Conservation (phyloP, 2,888 invertebrate species). For the Panzeria rudis region DNA sequence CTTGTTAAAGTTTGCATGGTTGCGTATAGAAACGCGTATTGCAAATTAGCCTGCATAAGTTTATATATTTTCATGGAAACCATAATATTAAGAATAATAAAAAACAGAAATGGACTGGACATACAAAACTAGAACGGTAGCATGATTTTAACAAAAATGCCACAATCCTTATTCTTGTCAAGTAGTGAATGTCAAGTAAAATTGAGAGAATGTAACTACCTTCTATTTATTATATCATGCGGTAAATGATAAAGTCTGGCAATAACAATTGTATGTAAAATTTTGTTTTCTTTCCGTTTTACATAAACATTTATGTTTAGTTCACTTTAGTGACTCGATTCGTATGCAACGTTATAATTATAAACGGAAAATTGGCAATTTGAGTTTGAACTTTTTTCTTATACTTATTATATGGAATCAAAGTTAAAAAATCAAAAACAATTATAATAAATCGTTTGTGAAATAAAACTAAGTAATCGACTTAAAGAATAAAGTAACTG, state of each 20-base stretch:
- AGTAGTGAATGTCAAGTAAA: too few relatives aligned
- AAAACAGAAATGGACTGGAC: too few relatives aligned
- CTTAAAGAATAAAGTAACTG: slow-evolving; percentile 26
- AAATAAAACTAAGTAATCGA: background rate
- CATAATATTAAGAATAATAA: too few relatives aligned
- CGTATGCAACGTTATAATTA: slow-evolving; percentile 76
- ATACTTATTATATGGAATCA: background rate
- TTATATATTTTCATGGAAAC: too few relatives aligned
- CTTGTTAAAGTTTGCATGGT: too few relatives aligned
- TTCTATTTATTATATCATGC: too few relatives aligned
- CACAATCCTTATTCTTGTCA: too few relatives aligned
- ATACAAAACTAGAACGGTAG: too few relatives aligned
- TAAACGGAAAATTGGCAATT: slow-evolving; percentile 61
- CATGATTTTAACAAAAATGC: too few relatives aligned
- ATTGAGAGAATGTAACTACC: too few relatives aligned
- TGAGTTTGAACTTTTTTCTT: slow-evolving; percentile 56
- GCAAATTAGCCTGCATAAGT: too few relatives aligned
- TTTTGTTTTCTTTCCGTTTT: slow-evolving; percentile 31
- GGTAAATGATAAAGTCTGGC: slow-evolving; percentile 7
- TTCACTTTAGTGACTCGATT: slow-evolving; percentile 77
- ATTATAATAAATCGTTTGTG: slow-evolving; percentile 27
- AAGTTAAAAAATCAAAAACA: slow-evolving; percentile 21
- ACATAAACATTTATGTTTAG: slow-evolving; percentile 67
- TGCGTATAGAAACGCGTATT: too few relatives aligned
- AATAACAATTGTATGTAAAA: background rate